Percentiles rank a stretch among this genome's conserved stretches.
Conservation (phyloP, 2,888 invertebrate genomes). For the Galeopsomyia nigrocyanea region DNA sequence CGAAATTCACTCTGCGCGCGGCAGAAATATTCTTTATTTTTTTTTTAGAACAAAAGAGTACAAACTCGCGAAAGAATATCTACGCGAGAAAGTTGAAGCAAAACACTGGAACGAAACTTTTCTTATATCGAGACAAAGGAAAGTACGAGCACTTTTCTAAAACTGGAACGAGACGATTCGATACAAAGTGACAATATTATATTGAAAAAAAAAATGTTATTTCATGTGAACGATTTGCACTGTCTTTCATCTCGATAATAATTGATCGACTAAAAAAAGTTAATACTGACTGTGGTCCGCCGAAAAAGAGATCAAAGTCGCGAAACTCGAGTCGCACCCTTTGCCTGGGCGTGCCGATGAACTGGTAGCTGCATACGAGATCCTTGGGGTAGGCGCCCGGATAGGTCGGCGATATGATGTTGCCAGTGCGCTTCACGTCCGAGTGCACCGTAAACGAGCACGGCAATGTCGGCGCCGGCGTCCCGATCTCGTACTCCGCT, state of each 20-base stretch:
- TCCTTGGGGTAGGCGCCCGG: slow-evolving; percentile 99
- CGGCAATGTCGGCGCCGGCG: slow-evolving; percentile 85
- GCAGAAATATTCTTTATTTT: too few relatives aligned
- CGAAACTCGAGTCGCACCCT: slow-evolving; percentile 95
- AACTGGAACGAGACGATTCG: too few relatives aligned
- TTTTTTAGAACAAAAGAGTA: too few relatives aligned
- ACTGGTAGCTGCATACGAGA: slow-evolving; percentile 92
- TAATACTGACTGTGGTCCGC: slow-evolving; percentile 96
- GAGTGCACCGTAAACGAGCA: slow-evolving; percentile 91
- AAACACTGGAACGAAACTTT: too few relatives aligned
- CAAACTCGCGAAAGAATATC: too few relatives aligned
- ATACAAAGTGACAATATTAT: too few relatives aligned
- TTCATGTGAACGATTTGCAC: background rate
- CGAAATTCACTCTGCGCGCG: too few relatives aligned
- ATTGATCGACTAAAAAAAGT: background rate
- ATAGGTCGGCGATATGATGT: slow-evolving; percentile 96
- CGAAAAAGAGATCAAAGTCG: slow-evolving; percentile 98
- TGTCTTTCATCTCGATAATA: background rate
- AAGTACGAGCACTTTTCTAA: too few relatives aligned
- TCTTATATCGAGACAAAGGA: too few relatives aligned
- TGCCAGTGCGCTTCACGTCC: slow-evolving; percentile 80
- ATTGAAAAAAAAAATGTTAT: slow-evolving; percentile 16
- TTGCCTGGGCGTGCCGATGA: slow-evolving; percentile 90
- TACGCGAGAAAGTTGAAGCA: too few relatives aligned
- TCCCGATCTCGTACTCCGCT: slow-evolving; percentile 95